These are phyloP conservation scores for Leptopilina drosophilae DNA, from an alignment of 2,888 invertebrate genomes.

Conservation along the genomic window DNA sequence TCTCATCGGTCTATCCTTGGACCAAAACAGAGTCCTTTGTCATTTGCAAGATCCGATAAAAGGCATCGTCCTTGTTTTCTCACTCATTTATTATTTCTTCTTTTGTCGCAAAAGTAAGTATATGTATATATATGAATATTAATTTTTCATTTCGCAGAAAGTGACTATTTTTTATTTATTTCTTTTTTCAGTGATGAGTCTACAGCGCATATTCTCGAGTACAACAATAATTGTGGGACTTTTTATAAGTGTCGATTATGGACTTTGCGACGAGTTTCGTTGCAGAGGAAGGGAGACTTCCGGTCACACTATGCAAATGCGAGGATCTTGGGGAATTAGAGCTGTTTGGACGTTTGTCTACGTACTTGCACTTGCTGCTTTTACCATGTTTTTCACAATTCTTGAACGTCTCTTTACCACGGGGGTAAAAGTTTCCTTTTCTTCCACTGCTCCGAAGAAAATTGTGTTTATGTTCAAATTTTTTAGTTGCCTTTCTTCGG, in stretches of 20 bases:
- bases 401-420: conserved; percentile 76
- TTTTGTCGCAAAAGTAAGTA: conserved; percentile 79
- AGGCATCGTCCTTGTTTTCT: conserved; percentile 79
- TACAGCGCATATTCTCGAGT: conserved; percentile 80
- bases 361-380: conserved; percentile 78
- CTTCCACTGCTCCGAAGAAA: not conserved
- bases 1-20: conserved; percentile 78
- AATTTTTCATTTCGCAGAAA: conserved; percentile 3
- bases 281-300: conserved; percentile 78
- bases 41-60: conserved; percentile 82
- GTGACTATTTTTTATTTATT: conserved; percentile 35
- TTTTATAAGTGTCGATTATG: conserved; percentile 81
- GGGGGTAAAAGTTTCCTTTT: conserved; percentile 62
- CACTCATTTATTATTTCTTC: conserved; percentile 81
- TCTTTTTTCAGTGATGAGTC: conserved; percentile 79
- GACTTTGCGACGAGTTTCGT: conserved; percentile 81
- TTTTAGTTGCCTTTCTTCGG: no score
- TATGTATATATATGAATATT: not conserved
- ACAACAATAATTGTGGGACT: conserved; percentile 81
- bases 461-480: not conserved
- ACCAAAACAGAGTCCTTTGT: conserved; percentile 80
- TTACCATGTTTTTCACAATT: conserved; percentile 79
- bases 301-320: conserved; percentile 64
- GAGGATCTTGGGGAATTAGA: conserved; percentile 78
- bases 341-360: conserved; percentile 80